Conservation (phyloP, 2,888 invertebrate genomes). For the Matsumyia berberina region DNA sequence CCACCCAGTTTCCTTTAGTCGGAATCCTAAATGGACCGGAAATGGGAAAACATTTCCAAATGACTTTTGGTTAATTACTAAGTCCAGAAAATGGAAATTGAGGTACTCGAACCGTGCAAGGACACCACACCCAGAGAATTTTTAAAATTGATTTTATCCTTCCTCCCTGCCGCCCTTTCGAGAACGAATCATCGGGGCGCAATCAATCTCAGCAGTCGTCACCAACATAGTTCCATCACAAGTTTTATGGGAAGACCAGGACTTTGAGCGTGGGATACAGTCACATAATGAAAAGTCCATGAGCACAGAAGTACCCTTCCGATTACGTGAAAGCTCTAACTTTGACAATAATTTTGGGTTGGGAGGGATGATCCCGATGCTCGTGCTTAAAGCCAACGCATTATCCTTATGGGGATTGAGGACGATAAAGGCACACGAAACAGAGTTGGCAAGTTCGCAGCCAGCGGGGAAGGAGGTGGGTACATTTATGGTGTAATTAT, state of each 20-base stretch:
- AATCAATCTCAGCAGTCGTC: constrained; percentile 25
- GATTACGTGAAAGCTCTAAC: constrained; percentile 24
- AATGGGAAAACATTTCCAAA: constrained; percentile 53
- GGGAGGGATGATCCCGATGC: constrained; percentile 23
- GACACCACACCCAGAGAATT: constrained; percentile 23
- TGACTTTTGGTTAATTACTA: constrained; percentile 58
- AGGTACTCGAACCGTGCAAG: constrained; percentile 1
- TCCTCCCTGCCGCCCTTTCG: neutral
- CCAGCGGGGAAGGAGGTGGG: neutral
- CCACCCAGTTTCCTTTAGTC: constrained; percentile 23
- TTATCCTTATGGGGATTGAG: constrained; percentile 49
- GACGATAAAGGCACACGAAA: constrained; percentile 32
- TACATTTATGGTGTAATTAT: constrained; percentile 52
- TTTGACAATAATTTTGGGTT: constrained; percentile 25
- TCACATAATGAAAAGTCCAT: constrained; percentile 6
- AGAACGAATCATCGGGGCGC: neutral
- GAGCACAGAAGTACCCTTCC: constrained; percentile 26
- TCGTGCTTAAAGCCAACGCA: constrained; percentile 38
- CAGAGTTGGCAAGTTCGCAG: neutral
- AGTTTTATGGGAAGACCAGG: neutral
- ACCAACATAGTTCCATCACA: constrained; percentile 8
- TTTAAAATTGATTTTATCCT: constrained; percentile 52
- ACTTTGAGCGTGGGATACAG: neutral
- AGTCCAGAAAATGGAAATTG: constrained; percentile 44
- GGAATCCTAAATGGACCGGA: constrained; percentile 51